A percentile compares a stretch with the other conserved stretches of the same genome.
Conservation (phyloP, 1,140 invertebrate genomes). For the Zophobas morio region DNA sequence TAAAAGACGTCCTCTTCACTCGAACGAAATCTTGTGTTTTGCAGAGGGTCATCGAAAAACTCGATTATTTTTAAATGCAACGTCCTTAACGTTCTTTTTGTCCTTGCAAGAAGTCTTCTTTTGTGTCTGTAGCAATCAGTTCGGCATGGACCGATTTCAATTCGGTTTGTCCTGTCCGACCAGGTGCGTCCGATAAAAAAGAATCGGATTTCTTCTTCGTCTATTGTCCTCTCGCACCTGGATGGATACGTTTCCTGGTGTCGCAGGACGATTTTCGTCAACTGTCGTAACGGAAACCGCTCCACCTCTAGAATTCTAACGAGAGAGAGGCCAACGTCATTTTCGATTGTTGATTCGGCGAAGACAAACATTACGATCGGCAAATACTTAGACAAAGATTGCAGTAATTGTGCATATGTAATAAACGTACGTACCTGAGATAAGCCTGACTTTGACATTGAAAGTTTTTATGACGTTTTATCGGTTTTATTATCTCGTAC, state of each 20-base stretch:
- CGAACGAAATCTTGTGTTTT: too few relatives aligned
- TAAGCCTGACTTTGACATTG: slow-evolving; percentile 57
- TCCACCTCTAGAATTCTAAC: slow-evolving; percentile 7
- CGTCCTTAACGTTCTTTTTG: not conserved
- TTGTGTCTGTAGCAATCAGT: slow-evolving; percentile 19
- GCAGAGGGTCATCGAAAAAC: too few relatives aligned
- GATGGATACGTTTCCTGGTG: slow-evolving; percentile 17
- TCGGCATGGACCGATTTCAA: slow-evolving; percentile 12
- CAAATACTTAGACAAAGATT: slow-evolving; percentile 14
- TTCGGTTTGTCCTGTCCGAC: slow-evolving; percentile 10
- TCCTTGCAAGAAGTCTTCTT: slow-evolving; percentile 1
- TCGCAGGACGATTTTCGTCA: slow-evolving; percentile 20
- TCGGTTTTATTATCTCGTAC: slow-evolving; percentile 48
- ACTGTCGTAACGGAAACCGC: slow-evolving; percentile 10
- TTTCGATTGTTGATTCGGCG: slow-evolving; percentile 10
- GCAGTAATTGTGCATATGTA: slow-evolving; percentile 34
- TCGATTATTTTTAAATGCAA: too few relatives aligned
- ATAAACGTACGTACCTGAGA: slow-evolving; percentile 29
- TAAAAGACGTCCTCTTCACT: too few relatives aligned
- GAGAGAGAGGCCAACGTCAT: not conserved
- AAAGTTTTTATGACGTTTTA: slow-evolving; percentile 52
- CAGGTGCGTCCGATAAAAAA: slow-evolving; percentile 27
- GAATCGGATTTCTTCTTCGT: slow-evolving; percentile 7
- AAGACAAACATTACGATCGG: slow-evolving; percentile 17
- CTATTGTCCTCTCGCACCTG: slow-evolving; percentile 12